A percentile compares a stretch with the other conserved stretches of the same genome.
Conservation (phyloP, 2,888 invertebrate genomes). For the Erannis defoliaria region DNA sequence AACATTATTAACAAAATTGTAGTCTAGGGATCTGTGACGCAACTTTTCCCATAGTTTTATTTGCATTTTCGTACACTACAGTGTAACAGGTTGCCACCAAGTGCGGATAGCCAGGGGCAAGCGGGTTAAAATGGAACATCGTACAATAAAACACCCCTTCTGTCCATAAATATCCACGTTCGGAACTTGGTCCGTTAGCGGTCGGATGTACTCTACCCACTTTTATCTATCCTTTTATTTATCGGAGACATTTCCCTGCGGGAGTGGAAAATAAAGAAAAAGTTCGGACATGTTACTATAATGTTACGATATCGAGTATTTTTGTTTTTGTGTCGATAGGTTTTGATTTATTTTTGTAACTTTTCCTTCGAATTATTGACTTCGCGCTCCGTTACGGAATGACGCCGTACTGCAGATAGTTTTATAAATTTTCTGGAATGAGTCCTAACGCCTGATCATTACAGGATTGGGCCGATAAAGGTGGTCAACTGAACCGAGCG, state of each 20-base stretch:
- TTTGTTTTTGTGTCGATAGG: constrained; percentile 25
- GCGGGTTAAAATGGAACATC: constrained; percentile 81
- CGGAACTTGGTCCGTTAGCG: constrained; percentile 85
- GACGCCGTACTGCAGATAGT: no score
- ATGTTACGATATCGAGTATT: constrained; percentile 22
- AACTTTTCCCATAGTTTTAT: no score
- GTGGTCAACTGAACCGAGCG: no score
- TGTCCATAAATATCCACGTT: constrained; percentile 84
- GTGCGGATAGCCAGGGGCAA: constrained; percentile 83
- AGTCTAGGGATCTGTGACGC: no score
- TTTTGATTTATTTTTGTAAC: constrained; percentile 42
- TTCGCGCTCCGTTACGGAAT: background rate
- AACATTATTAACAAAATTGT: no score
- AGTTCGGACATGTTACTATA: constrained; percentile 21
- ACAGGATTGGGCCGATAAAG: no score
- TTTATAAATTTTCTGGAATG: no score
- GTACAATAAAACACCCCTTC: constrained; percentile 83
- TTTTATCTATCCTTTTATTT: constrained; percentile 83
- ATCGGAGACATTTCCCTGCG: constrained; percentile 68
- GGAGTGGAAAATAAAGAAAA: constrained; percentile 51
- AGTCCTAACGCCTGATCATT: background rate
- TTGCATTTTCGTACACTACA: constrained; percentile 44
- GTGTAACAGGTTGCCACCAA: constrained; percentile 64
- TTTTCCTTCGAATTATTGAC: background rate
- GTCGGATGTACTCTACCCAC: constrained; percentile 72